Conservation (phyloP, 2,888 invertebrate species). For the Epirrhoe alternata region DNA sequence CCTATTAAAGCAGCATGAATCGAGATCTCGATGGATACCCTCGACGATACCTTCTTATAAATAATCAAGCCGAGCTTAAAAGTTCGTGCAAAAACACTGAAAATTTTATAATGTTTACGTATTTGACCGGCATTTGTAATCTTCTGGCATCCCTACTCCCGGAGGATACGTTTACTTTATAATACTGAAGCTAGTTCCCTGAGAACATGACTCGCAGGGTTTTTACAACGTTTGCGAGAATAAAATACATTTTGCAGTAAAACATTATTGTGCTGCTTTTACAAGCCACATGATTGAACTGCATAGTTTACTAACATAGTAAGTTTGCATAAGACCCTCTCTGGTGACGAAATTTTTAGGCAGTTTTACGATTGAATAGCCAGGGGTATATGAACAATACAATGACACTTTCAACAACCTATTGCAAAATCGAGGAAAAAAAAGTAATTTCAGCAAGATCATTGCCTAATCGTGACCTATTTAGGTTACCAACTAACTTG, state of each 20-base stretch:
- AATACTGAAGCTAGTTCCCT: slow-evolving; percentile 21
- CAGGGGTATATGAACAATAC: too few species aligned
- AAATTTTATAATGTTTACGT: slow-evolving; percentile 1
- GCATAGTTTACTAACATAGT: too few species aligned
- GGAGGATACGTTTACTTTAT: slow-evolving; percentile 26
- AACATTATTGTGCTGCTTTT: slow-evolving; percentile 1
- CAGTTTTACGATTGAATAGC: too few species aligned
- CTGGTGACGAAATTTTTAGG: too few species aligned
- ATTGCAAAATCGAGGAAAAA: too few species aligned
- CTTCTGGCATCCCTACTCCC: slow-evolving; percentile 14
- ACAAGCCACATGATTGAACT: background rate
- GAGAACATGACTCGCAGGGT: slow-evolving; percentile 21
- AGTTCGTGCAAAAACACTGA: background rate
- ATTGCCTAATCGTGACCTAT: too few species aligned
- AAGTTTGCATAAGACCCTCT: too few species aligned
- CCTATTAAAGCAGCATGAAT: background rate
- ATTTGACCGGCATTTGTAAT: slow-evolving; percentile 12
- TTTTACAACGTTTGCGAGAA: slow-evolving; percentile 11
- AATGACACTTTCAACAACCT: too few species aligned
- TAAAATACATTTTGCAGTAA: slow-evolving; percentile 3
- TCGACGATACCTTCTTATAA: background rate
- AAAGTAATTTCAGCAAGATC: too few species aligned
- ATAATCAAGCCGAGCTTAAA: background rate
- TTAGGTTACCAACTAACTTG: too few species aligned
- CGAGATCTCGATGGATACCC: background rate